phyloP scores from a whole-genome alignment of 2,113 vertebrate genomes.

The Lamprotornis superbus region DNA sequence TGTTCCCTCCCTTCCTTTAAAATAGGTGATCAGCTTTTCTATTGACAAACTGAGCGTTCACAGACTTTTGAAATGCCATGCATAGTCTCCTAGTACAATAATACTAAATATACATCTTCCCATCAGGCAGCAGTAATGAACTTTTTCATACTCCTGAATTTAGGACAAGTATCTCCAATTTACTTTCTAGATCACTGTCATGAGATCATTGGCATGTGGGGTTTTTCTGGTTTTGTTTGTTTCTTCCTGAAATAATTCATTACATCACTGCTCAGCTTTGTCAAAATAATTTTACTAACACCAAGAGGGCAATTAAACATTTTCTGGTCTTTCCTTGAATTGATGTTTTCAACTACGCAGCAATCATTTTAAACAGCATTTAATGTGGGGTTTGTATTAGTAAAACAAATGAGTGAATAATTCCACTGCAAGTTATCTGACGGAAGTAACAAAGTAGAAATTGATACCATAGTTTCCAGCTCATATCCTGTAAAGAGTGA shows the following conservation, averaged over 20 bases:
- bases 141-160: background rate
- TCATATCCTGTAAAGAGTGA: slow-evolving; percentile 98
- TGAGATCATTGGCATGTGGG: background rate
- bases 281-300: background rate
- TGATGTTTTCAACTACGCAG: background rate
- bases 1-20: background rate
- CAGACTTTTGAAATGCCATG: background rate
- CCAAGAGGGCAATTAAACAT: background rate
- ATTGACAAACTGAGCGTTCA: background rate
- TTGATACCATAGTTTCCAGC: slow-evolving; percentile 92
- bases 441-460: background rate
- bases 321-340: background rate
- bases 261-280: background rate
- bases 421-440: background rate
- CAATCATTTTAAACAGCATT: background rate
- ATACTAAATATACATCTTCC: background rate
- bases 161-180: background rate
- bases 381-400: background rate
- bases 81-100: background rate
- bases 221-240: background rate
- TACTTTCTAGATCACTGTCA: background rate
- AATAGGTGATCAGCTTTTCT: background rate
- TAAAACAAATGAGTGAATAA: background rate
- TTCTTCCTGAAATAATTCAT: background rate
- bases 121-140: background rate